A percentile compares a stretch with the other conserved stretches of the same genome.
Evolutionary conservation across 2,888 invertebrate genomes (phyloP).

Genomic region (Ochropacha duplaris): DNA sequence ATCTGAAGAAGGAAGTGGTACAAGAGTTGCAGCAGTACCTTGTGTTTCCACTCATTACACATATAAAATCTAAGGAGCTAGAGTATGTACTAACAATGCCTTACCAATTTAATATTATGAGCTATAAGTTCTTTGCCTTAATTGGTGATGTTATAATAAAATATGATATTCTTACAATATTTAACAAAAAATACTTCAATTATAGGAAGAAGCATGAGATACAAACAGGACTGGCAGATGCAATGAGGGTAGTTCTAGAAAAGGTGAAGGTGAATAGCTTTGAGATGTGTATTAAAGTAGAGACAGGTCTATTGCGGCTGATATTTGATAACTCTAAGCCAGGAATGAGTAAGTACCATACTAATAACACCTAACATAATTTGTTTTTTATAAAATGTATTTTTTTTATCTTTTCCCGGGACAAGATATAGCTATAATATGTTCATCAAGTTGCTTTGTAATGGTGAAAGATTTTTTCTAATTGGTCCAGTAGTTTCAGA

Average conservation of each 20-base stretch:
- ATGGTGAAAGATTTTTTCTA: too few relatives aligned
- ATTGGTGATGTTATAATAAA: too few relatives aligned
- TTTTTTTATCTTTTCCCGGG: too few relatives aligned
- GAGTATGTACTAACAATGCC: too few relatives aligned
- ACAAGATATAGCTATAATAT: too few relatives aligned
- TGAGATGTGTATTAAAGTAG: slow-evolving; percentile 81
- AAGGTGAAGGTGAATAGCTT: slow-evolving; percentile 73
- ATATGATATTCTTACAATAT: too few relatives aligned
- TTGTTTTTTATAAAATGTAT: too few relatives aligned
- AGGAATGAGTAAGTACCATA: slow-evolving; percentile 81
- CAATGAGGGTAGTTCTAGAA: slow-evolving; percentile 71
- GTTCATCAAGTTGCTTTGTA: too few relatives aligned
- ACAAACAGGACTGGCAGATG: slow-evolving; percentile 76
- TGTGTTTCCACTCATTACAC: slow-evolving; percentile 76
- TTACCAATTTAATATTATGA: too few relatives aligned
- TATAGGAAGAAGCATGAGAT: slow-evolving; percentile 68
- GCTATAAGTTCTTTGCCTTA: too few relatives aligned
- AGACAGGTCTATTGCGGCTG: slow-evolving; percentile 76
- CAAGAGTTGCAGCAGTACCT: slow-evolving; percentile 81
- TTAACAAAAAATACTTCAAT: slow-evolving; percentile 15
- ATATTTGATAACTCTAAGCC: slow-evolving; percentile 79
- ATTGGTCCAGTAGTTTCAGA: too few relatives aligned
- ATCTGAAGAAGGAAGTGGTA: slow-evolving; percentile 61
- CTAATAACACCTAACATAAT: too few relatives aligned
- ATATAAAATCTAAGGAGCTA: slow-evolving; percentile 56